Percentiles rank a stretch among this genome's conserved stretches.
Conservation (phyloP, 1,140 invertebrate species). For the Pseudomyrmex cubaensis region DNA sequence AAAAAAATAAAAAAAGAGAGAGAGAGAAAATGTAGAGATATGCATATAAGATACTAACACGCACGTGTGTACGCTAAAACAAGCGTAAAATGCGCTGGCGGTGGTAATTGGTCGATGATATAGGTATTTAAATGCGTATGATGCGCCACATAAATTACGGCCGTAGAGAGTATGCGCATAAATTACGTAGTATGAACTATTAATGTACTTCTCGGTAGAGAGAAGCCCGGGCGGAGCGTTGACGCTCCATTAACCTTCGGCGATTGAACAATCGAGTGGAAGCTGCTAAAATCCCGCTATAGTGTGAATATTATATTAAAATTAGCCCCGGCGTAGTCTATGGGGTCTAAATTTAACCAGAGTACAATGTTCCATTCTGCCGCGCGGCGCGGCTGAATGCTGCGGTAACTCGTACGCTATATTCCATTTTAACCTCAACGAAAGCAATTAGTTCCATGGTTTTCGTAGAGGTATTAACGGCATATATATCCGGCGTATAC, state of each 20-base stretch:
- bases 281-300: constrained; percentile 56
- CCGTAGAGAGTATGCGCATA: constrained; percentile 51
- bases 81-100: background rate
- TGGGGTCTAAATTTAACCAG: constrained; percentile 46
- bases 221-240: constrained; percentile 1
- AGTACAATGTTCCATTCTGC: constrained; percentile 32
- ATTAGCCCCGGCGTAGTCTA: constrained; percentile 45
- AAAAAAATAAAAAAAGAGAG: background rate
- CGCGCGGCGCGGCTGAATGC: background rate
- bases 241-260: constrained; percentile 54
- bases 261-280: constrained; percentile 59
- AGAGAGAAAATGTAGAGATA: too few relatives aligned
- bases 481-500: constrained; percentile 21
- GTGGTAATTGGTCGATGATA: constrained; percentile 27
- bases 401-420: constrained; percentile 3
- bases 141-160: constrained; percentile 47
- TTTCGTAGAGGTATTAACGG: constrained; percentile 60
- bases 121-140: constrained; percentile 46
- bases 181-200: constrained; percentile 58
- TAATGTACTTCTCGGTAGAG: constrained; percentile 27
- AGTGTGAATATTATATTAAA: constrained; percentile 64
- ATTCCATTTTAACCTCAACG: constrained; percentile 30
- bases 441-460: constrained; percentile 61
- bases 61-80: background rate
- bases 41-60: background rate